phyloP scores from a whole-genome alignment of 2,113 vertebrate genomes.

The Perca schrenkii region DNA sequence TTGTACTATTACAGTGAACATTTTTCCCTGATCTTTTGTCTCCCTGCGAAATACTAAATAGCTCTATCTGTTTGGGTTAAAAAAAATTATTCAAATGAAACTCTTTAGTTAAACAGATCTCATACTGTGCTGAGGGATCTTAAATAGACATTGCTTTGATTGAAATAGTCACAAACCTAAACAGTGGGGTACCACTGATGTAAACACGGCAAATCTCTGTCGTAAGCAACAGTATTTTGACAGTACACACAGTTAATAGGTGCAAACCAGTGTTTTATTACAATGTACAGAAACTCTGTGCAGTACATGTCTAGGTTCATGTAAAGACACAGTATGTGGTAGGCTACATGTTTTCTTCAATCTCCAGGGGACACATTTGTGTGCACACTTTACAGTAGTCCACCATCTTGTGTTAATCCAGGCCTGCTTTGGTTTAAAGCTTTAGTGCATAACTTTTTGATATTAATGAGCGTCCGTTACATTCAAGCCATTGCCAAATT shows the following conservation, averaged over 20 bases:
- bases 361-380: not conserved
- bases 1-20: not conserved
- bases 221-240: not conserved
- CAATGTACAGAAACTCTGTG: not conserved
- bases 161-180: slow-evolving; percentile 1
- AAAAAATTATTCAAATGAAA: slow-evolving; percentile 30
- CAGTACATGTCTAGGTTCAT: not conserved
- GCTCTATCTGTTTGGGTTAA: not conserved
- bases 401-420: not conserved
- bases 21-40: not conserved
- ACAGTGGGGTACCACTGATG: not conserved
- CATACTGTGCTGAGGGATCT: slow-evolving; percentile 9
- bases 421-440: not conserved
- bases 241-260: not conserved
- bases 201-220: not conserved
- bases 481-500: no score
- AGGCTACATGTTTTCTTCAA: not conserved
- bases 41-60: not conserved
- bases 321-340: not conserved
- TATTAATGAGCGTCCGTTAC: no score
- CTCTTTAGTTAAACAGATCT: slow-evolving; percentile 11
- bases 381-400: no score
- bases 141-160: not conserved
- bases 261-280: not conserved
- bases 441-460: no score